These are phyloP conservation scores for Sorex maritimensis DNA, from an alignment of 2,797 vertebrate species.

Conservation along the genomic window DNA sequence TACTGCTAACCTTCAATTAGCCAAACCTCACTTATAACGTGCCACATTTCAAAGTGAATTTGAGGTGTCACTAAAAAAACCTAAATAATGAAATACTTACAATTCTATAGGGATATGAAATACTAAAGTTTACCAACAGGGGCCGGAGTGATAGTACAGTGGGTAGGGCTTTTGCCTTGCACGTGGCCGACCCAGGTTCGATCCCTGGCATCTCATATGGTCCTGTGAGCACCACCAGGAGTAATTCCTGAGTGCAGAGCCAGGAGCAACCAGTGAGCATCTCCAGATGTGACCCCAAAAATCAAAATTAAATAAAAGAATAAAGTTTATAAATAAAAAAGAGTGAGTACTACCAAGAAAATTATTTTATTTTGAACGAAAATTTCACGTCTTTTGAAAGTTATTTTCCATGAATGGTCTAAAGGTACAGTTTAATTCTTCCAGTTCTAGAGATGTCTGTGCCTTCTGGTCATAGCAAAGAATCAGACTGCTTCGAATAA, in stretches of 20 bases:
- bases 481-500: neutral
- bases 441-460: neutral
- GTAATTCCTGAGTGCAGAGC: too few relatives aligned
- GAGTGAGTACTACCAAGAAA: neutral
- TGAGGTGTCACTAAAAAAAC: constrained; percentile 16
- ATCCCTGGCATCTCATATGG: too few relatives aligned
- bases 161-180: too few relatives aligned
- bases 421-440: neutral
- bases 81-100: neutral
- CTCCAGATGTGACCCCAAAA: too few relatives aligned
- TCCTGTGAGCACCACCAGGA: too few relatives aligned
- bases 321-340: constrained; percentile 51
- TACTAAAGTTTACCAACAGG: too few relatives aligned
- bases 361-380: constrained; percentile 39
- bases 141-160: too few relatives aligned
- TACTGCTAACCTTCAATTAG: constrained; percentile 52
- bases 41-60: constrained; percentile 15
- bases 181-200: too few relatives aligned
- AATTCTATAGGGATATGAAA: neutral
- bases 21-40: constrained; percentile 32
- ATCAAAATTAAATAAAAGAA: neutral
- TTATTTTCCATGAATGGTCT: neutral
- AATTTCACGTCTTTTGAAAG: neutral
- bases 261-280: too few relatives aligned
- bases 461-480: neutral